phyloP scores from a whole-genome alignment of 2,888 invertebrate species.

The Lumbricus terrestris region DNA sequence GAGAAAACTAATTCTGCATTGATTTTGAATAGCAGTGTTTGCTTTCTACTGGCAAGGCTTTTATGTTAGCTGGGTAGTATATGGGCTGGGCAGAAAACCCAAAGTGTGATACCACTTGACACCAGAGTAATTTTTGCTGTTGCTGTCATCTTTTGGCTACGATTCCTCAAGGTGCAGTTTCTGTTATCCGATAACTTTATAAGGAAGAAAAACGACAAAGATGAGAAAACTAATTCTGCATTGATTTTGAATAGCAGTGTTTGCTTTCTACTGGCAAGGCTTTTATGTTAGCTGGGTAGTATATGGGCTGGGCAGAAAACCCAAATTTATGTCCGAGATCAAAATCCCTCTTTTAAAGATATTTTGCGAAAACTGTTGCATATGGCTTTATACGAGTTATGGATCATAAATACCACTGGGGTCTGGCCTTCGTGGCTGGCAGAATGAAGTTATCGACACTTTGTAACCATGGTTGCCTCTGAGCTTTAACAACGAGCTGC shows the following conservation, averaged over 20 bases:
- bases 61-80: too few relatives aligned
- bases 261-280: too few relatives aligned
- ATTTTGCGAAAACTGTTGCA: background rate
- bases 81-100: background rate
- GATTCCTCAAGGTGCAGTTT: background rate
- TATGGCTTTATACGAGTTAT: background rate
- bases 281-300: too few relatives aligned
- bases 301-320: background rate
- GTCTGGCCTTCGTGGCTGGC: background rate
- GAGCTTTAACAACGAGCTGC: background rate
- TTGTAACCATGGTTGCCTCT: background rate
- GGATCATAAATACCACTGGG: background rate
- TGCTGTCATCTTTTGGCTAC: background rate
- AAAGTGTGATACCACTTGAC: background rate
- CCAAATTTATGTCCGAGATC: background rate
- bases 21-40: background rate
- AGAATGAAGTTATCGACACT: background rate
- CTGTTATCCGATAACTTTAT: background rate
- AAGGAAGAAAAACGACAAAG: background rate
- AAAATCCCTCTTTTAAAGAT: background rate
- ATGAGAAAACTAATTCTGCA: background rate
- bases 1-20: background rate
- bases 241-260: background rate
- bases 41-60: too few relatives aligned
- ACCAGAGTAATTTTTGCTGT: background rate